Evolutionary conservation across 2,113 vertebrate genomes (phyloP), one percentile per base, ranked within the genome.

Genomic region (Syrrhaptes paradoxus): DNA sequence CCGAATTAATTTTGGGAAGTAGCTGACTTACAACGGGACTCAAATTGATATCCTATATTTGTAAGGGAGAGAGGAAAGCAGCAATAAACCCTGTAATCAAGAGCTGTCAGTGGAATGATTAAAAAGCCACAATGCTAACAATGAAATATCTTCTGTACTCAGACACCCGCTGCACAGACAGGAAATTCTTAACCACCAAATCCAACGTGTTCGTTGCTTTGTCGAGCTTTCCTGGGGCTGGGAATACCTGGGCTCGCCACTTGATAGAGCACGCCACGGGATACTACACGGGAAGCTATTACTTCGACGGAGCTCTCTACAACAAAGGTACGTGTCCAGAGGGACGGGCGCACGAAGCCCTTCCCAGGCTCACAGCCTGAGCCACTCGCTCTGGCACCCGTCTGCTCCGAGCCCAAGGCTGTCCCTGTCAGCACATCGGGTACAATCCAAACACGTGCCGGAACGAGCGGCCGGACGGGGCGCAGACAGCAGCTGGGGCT

Each of bases 241-340:
- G 99, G 17, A 99, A 99, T 93, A 99, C 99, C 0, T 99, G 99
- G 99, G 98, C 99, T 6, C 98, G 99, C 5, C 99, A 99, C 90
- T 97, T 99, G 95, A 99, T 99, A 6, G 99, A 99, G 94, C 99
- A 99, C 0, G 98, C 99, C 86, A 99, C 99, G 0, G 99, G 99
- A 66, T 99, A 98, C 98, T 99, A 99, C 96, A 99, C 99, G 0
- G 99, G 99, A 54, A 99, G 99, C 97, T 99, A 99, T 79, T 99
- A 99, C 93, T 99, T 99, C 7, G 99, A 99, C 6, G 99, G 99
- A 90, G 98, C 98, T 1, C 98, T 99, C 28, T 99, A 99, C 96
- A 99, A 99, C 97, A 99, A 99, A 98, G 99, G 99, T 99, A 96
- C 43, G 4, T 19, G 31, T 6, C 21, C 59, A 5, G 36, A 32